Evolutionary conservation across 1,140 invertebrate species (phyloP), one percentile per base, ranked within the genome.

Genomic region (Dermatophagoides farinae): DNA sequence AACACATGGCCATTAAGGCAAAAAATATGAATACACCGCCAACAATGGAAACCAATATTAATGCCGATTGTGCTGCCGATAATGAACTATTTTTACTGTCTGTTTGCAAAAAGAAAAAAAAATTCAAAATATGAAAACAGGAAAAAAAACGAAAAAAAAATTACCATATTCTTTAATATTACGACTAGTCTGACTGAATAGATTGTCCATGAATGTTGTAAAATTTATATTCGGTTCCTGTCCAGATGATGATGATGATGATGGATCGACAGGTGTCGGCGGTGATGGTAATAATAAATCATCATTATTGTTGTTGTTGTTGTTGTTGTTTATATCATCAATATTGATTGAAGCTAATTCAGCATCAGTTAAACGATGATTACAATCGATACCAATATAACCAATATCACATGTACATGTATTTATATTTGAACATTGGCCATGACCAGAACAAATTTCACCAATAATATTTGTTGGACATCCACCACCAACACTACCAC

Each of bases 371-470:
- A 81, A 77, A 65, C 78, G 75, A 61, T 83, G 78, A 44, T 87
- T 88, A 74, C 92, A 97, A 73, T 95, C 89, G 2, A 78, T 72
- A 23, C 88, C 89, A 38, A 78, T 81, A 88, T 87, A 97, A 52
- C 89, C 88, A 54, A 75, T 72, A 66, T 86, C 75, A 76, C 93
- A 97, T 69, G 86, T 84, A 73, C 93, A 97, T 64, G 82, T 84
- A 71, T 91, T 90, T 44, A 81, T 74, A 71, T 93, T 96, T 1
- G 91, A 91, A 73, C 93, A 97, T 51, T 85, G 80, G 89, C 95
- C 73, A 75, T 88, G 82, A 47, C 85, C 85, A 49, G 90, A 96
- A 73, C 93, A 97, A 69, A 91, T 85, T 63, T 82, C 74, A 67
- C 84, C 83, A 66, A 85, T 79, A 71, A 86, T 83, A 71, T 90